Conservation (phyloP, 2,888 invertebrate genomes). For the Dasysyrphus albostriatus region DNA sequence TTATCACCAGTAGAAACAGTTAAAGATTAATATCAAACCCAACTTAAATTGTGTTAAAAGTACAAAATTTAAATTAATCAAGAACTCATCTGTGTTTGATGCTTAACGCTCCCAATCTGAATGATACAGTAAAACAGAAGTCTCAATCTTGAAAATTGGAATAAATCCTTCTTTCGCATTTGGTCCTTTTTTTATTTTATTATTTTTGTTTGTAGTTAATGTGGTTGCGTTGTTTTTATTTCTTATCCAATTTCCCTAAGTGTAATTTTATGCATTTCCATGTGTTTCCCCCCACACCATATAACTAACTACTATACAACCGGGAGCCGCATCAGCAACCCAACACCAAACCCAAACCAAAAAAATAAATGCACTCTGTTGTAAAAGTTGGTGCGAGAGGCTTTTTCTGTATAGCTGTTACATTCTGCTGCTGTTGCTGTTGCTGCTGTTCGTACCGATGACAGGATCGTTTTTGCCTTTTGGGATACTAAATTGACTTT, state of each 20-base stretch:
- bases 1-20: slow-evolving; percentile 10
- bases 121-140: slow-evolving; percentile 37
- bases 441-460: slow-evolving; percentile 52
- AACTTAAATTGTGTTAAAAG: background rate
- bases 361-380: slow-evolving; percentile 50
- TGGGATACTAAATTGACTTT: slow-evolving; percentile 82
- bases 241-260: slow-evolving; percentile 69
- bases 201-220: background rate
- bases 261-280: slow-evolving; percentile 73
- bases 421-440: slow-evolving; percentile 44
- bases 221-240: background rate
- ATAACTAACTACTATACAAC: slow-evolving; percentile 35
- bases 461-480: slow-evolving; percentile 76
- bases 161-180: slow-evolving; percentile 48
- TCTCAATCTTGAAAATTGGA: slow-evolving; percentile 54
- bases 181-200: slow-evolving; percentile 2
- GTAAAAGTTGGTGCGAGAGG: slow-evolving; percentile 55
- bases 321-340: slow-evolving; percentile 55
- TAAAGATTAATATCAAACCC: background rate
- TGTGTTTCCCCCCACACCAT: slow-evolving; percentile 46
- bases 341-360: slow-evolving; percentile 22
- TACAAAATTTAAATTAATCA: slow-evolving; percentile 46
- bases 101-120: background rate
- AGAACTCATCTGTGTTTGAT: slow-evolving; percentile 14
- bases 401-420: slow-evolving; percentile 51